Percentiles rank a stretch among this genome's conserved stretches.
phyloP scores from a whole-genome alignment of 1,140 invertebrate species.

The Eupristina koningsbergeri region DNA sequence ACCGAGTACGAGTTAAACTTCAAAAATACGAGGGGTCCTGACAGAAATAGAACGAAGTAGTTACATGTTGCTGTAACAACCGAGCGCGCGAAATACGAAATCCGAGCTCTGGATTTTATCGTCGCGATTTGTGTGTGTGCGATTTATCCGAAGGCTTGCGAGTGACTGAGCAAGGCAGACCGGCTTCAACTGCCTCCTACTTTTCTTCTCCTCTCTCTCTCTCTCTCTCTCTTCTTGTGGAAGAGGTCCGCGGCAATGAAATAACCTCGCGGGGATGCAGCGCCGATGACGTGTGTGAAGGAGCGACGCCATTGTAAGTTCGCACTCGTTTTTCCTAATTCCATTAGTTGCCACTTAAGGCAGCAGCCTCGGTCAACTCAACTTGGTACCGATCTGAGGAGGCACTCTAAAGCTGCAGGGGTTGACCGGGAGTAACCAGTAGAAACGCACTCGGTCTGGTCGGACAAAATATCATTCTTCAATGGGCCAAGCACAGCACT shows the following conservation, averaged over 20 bases:
- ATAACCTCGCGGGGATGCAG: constrained; percentile 7
- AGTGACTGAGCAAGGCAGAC: constrained; percentile 63
- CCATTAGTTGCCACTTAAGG: not conserved
- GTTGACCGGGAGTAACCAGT: not conserved
- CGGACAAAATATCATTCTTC: not conserved
- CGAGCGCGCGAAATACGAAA: not conserved
- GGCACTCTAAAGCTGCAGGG: not conserved
- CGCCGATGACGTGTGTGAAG: constrained; percentile 23
- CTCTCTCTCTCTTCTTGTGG: not conserved
- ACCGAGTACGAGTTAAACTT: not conserved
- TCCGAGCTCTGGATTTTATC: not conserved
- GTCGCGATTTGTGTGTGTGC: constrained; percentile 49
- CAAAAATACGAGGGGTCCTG: not conserved
- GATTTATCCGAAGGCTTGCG: constrained; percentile 67
- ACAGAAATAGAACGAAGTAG: not conserved
- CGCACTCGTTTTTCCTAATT: not conserved
- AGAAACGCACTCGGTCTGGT: constrained; percentile 12
- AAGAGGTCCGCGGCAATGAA: constrained; percentile 57
- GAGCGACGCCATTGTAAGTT: constrained; percentile 22
- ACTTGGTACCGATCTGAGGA: not conserved
- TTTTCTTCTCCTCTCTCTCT: constrained; percentile 10
- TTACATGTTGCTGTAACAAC: not conserved
- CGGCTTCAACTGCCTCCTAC: constrained; percentile 43
- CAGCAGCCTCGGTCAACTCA: not conserved
- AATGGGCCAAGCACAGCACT: too few relatives aligned